A percentile compares a stretch with the other conserved stretches of the same genome.
phyloP scores from a whole-genome alignment of 2,797 vertebrate genomes.

The Tragelaphus oryx region DNA sequence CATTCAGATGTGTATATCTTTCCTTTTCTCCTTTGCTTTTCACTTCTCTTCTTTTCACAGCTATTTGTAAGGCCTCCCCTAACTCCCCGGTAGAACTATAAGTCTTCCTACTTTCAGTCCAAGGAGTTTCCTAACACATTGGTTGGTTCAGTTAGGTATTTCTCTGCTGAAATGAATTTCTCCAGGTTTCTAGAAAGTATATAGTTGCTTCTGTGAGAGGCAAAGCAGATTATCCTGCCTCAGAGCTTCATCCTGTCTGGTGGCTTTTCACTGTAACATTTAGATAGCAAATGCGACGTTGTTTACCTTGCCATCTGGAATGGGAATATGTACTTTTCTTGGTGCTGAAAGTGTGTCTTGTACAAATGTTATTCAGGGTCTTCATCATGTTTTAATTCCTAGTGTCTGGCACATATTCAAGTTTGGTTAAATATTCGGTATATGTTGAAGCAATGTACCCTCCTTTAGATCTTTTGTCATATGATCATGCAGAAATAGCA shows the following conservation, averaged over 20 bases:
- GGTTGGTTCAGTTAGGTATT: neutral
- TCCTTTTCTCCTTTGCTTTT: too few relatives aligned
- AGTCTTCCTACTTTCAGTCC: neutral
- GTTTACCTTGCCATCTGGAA: conserved; percentile 74
- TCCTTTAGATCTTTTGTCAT: conserved; percentile 50
- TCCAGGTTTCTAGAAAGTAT: conserved; percentile 37
- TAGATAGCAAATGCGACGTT: conserved; percentile 65
- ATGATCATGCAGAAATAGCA: conserved; percentile 28
- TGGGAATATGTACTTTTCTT: conserved; percentile 74
- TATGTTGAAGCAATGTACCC: neutral
- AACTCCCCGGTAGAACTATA: neutral
- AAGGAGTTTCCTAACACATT: neutral
- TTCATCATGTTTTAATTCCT: conserved; percentile 4
- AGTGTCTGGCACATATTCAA: neutral
- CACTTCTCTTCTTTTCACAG: too few relatives aligned
- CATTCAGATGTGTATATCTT: too few relatives aligned
- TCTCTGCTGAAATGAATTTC: conserved; percentile 14
- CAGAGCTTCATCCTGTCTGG: conserved; percentile 44
- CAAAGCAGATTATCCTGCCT: conserved; percentile 34
- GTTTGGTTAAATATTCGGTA: neutral
- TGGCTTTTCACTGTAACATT: conserved; percentile 64
- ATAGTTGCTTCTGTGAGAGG: conserved; percentile 50
- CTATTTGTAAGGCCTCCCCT: too few relatives aligned
- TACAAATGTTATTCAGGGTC: neutral
- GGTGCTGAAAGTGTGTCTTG: conserved; percentile 42